phyloP scores from a whole-genome alignment of 1,140 invertebrate genomes.

The Lepeophtheirus salmonis region DNA sequence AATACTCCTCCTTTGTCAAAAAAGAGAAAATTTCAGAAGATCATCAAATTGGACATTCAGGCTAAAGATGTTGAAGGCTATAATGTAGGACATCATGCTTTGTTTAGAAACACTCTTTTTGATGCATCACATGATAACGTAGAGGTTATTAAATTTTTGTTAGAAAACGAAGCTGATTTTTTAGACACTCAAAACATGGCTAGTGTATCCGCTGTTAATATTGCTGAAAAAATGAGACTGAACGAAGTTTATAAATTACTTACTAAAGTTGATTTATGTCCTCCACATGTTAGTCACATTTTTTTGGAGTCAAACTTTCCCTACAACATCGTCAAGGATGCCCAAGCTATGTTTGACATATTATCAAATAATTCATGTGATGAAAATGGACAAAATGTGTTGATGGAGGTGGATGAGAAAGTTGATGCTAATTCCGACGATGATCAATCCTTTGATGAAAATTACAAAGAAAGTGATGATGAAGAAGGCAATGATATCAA shows the following conservation, averaged over 20 bases:
- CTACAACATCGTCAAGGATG: slow-evolving; percentile 25
- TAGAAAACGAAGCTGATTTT: neutral
- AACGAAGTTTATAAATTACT: neutral
- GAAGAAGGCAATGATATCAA: too few species aligned
- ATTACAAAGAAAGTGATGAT: too few species aligned
- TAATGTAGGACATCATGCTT: neutral
- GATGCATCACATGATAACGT: neutral
- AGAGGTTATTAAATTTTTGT: neutral
- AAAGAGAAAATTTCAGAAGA: too few species aligned
- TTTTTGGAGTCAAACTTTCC: slow-evolving; percentile 28
- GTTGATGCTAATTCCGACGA: too few species aligned
- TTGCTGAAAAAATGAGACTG: neutral
- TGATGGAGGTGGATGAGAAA: too few species aligned
- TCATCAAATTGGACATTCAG: neutral
- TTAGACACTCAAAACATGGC: neutral
- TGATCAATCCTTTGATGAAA: too few species aligned
- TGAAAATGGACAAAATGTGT: too few species aligned
- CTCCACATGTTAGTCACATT: slow-evolving; percentile 20
- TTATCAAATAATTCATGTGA: slow-evolving; percentile 16
- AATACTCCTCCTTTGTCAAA: neutral
- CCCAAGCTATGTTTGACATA: slow-evolving; percentile 15
- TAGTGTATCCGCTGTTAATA: neutral
- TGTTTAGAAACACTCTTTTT: neutral
- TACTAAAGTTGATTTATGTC: neutral
- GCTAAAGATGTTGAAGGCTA: neutral